Evolutionary conservation across 2,113 vertebrate genomes (phyloP).

Genomic region (Theristicus caerulescens): DNA sequence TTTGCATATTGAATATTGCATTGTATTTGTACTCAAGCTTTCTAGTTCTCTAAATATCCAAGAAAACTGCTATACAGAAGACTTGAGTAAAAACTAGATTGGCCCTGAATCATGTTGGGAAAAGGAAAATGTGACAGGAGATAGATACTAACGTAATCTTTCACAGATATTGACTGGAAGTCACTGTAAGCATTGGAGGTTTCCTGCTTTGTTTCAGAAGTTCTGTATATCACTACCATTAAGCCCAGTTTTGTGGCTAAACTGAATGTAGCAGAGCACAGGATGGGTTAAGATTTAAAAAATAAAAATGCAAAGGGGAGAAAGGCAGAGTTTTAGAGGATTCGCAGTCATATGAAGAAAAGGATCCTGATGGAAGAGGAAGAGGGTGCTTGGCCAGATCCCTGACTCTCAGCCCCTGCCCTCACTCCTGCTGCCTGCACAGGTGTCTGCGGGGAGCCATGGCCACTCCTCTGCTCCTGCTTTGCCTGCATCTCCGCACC

Average conservation of each 20-base stretch:
- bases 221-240: background rate
- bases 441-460: background rate
- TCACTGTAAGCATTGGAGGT: background rate
- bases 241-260: background rate
- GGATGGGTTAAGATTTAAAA: background rate
- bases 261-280: background rate
- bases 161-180: background rate
- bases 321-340: background rate
- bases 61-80: background rate
- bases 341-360: background rate
- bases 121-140: background rate
- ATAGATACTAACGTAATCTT: background rate
- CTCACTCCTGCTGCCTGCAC: background rate
- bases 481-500: background rate
- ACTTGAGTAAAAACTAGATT: background rate
- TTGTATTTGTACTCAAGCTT: background rate
- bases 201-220: background rate
- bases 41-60: background rate
- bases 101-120: background rate
- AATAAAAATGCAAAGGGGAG: background rate
- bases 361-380: background rate
- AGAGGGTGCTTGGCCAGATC: background rate
- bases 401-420: background rate
- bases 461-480: background rate
- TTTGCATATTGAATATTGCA: background rate